Base-by-base conservation (phyloP, 2,888 invertebrate species). In the Tromatobia lineatoria region DNA sequence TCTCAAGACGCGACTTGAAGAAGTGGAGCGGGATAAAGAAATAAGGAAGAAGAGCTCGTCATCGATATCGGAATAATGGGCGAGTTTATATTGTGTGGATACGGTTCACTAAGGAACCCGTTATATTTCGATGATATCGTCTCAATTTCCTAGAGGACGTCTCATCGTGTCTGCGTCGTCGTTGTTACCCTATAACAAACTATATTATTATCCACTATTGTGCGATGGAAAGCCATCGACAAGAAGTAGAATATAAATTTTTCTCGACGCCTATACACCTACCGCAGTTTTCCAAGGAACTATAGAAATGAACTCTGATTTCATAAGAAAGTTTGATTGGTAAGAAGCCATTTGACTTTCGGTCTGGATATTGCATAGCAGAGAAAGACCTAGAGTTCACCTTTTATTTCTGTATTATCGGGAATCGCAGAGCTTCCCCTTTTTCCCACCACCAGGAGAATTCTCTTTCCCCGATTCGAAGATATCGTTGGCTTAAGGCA, bases 371-470 rank as follows among this genome's bases (percentile, higher is more conserved):
- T 84, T 74, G 69, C 73, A 10, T 11, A 66, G 57, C 13, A 42
- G 34, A 45, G 11, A 77, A 52, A 45, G 66, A 23, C 11, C 6
- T 52, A 66, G 29, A 64, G 77, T 74, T 77, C 80, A 54, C 78
- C 74, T 75, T 84, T 78, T 84, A 84, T 81, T 84, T 79, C 75
- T 64, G 84, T 81, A 81, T 84, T 81, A 84, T 71, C 78, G 57
- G 13, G n/a, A 54, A 84, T 81, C 70, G 69, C 74, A 50, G 70
- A 25, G 57, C 34, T 50, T 78, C 66, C 50, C 59, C 50, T 73
- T 64, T 38, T 73, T 76, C 73, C 73, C 67, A 25, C 45, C n/a
- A 29, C 38, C 29, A 10, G 15, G 67, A 70, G 73, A 45, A 73
- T 20, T 67, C 47, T 71, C 15, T 57, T 66, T 34, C 38, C 42